Base-by-base conservation (phyloP, 2,888 invertebrate genomes). In the Mylabris sibirica region DNA sequence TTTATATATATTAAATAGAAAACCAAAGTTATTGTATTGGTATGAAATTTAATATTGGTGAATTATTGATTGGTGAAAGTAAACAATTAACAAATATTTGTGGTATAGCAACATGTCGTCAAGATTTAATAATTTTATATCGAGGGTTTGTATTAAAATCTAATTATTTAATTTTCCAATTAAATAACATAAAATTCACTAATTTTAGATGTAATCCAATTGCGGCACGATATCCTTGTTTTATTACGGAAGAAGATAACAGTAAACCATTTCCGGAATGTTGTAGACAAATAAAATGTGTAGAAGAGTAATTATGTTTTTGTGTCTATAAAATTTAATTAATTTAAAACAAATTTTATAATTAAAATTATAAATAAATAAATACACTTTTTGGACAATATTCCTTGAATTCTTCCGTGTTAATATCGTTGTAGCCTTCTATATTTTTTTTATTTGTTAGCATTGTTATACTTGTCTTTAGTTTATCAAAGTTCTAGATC, bases 181-280 rank as follows among this genome's bases (percentile, higher is more conserved):
- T 22, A 11, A 20, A 22, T 53, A 49, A 20, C 9, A 2, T 12
- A 24, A 9, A 12, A 11, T 24, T 22, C 1, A 2, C 22, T 22
- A 12, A 24, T 57, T 57, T 14, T 26, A 57, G 57, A 57, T 57
- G 57, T 26, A 6, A 57, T 57, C 57, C 57, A 26, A 57, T 57
- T 14, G 57, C 57, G 12, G 57, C 57, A 57, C 57, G 57, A 14
- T 57, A 26, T 57, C 57, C 57, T 14, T 57, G 57, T 26, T 57
- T 5, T 14, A 11, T 57, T 26, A 57, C 26, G 4, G 57, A 57
- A 1, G 57, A 26, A 57, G 57, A 57, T 26, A 8, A 24, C n/a
- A 26, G 12, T 57, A 57, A 57, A 57, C 57, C 24, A 11, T 57
- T 57, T 57, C 57, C 57, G 26, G 26, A 57, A 57, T 57, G 57